Evolutionary conservation across 2,113 vertebrate species (phyloP).

Genomic region (Montifringilla adamsi): DNA sequence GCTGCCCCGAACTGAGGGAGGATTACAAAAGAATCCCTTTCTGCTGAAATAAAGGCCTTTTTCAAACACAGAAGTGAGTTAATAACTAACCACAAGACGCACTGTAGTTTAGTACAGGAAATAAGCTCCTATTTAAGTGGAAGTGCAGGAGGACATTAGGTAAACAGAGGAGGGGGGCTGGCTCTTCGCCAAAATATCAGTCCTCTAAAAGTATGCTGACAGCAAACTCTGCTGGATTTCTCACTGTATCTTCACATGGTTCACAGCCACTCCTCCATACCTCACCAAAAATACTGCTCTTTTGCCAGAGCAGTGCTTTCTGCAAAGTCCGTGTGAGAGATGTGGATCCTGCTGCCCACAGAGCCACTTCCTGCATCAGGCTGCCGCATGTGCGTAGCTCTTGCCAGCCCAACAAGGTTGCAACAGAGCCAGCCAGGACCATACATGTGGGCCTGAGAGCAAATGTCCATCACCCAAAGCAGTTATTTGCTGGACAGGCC

Average conservation of each 20-base stretch:
- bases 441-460: rapidly evolving
- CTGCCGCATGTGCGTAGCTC: rapidly evolving
- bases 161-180: background rate
- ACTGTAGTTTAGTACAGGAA: background rate
- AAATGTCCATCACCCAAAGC: rapidly evolving
- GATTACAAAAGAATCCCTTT: background rate
- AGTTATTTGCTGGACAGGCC: background rate
- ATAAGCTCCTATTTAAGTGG: background rate
- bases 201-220: background rate
- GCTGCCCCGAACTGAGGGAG: rapidly evolving
- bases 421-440: background rate
- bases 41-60: background rate
- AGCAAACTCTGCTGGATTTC: background rate
- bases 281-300: background rate
- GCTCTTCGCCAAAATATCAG: background rate
- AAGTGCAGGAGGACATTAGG: background rate
- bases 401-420: background rate
- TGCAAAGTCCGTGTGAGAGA: background rate
- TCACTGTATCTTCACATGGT: background rate
- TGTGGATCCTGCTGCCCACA: background rate
- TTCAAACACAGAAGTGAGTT: background rate
- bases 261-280: background rate
- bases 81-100: background rate
- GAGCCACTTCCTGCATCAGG: background rate
- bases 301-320: background rate